These are phyloP conservation scores for Podarcis siculus DNA, from an alignment of 2,797 vertebrate genomes.

Conservation along the genomic window DNA sequence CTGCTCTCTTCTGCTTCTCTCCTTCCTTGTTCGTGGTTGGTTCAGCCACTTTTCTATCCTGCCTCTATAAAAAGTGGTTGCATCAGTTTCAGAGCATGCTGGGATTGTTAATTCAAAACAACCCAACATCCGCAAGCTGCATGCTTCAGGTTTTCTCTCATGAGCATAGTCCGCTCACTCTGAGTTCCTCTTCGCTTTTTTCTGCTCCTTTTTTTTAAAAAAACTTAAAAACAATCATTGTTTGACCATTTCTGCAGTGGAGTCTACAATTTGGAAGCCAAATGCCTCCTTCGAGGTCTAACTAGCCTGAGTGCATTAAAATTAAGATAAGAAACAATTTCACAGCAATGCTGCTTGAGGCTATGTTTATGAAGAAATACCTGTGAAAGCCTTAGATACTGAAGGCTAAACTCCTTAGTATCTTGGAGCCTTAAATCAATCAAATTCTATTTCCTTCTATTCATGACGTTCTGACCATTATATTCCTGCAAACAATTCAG, in stretches of 20 bases:
- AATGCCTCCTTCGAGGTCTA: conserved; percentile 47
- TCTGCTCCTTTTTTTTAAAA: not conserved
- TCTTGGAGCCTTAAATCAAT: conserved; percentile 86
- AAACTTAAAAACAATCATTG: conserved; percentile 49
- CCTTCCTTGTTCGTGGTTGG: conserved; percentile 86
- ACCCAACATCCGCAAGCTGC: conserved; percentile 91
- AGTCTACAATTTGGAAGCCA: conserved; percentile 50
- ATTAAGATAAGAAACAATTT: conserved; percentile 52
- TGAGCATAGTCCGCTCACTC: conserved; percentile 83
- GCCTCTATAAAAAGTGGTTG: conserved; percentile 82
- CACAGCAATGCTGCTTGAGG: conserved; percentile 74
- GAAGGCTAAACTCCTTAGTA: conserved; percentile 91
- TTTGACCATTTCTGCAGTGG: conserved; percentile 38
- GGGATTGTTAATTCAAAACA: conserved; percentile 83
- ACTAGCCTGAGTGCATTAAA: conserved; percentile 22
- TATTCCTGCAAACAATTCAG: conserved; percentile 80
- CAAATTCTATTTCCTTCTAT: conserved; percentile 85
- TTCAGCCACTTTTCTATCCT: conserved; percentile 83
- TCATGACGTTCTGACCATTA: conserved; percentile 86
- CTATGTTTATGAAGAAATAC: conserved; percentile 92
- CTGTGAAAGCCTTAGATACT: conserved; percentile 89
- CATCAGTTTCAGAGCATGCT: conserved; percentile 87
- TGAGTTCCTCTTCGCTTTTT: not conserved
- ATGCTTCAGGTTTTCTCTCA: conserved; percentile 89
- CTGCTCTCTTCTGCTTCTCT: conserved; percentile 83